Evolutionary conservation across 2,797 vertebrate genomes (phyloP), one percentile per base, ranked within the genome.

Genomic region (Linurgus olivaceus): DNA sequence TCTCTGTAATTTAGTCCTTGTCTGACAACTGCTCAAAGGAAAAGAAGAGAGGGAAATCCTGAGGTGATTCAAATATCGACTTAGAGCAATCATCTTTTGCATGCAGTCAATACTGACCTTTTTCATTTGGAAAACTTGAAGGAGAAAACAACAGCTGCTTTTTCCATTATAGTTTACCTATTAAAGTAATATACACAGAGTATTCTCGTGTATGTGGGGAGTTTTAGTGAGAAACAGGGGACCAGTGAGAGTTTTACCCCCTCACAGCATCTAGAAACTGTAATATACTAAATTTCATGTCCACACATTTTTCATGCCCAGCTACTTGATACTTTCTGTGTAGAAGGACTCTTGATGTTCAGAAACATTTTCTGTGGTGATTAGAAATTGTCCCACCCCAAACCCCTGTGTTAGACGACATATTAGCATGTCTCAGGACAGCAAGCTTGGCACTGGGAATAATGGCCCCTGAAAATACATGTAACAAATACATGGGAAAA

Each of bases 21-120:
- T 57, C 63, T 96, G 89, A 91, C 88, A 94, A 51, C 48, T 80
- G 35, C 86, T 96, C 77, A 96, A 93, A 95, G 52, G 33, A 91
- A 90, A 91, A 89, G 51, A 67, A 75, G 31, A 86, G 72, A 72
- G 51, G 75, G 85, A 93, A 96, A 92, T 95, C 72, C 86, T 91
- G 81, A 91, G 88, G 48, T 86, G 86, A 94, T 94, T 91, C 67
- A 92, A 73, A 37, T 94, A 97, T 96, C 1, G 63, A 96, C 73
- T 88, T 62, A 40, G 44, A 93, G 73, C 75, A 96, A 90, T 96
- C 61, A 92, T 67, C 0, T 85, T 96, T 94, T 91, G 45, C 48
- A 76, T 42, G 59, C 44, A 94, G 85, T 96, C 94, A 90, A 96
- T 96, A 85, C 73, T 88, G 95, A 96, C 94, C 85, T 97, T 96